These are phyloP conservation scores for Micrasema minimum DNA, from an alignment of 1,140 invertebrate species.

Conservation along the genomic window DNA sequence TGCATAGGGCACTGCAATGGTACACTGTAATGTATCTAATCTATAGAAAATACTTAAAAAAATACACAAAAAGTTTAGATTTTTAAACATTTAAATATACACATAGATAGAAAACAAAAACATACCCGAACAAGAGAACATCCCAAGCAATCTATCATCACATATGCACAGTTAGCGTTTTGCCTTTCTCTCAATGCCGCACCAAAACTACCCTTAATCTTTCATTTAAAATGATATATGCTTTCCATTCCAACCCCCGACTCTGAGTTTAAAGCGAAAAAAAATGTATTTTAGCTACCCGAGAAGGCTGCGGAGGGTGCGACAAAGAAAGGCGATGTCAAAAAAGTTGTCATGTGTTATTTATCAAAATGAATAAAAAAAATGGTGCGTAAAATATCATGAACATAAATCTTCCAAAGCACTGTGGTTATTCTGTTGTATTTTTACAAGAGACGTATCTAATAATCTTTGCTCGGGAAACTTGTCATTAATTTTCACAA, in stretches of 20 bases:
- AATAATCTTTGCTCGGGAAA: too few species aligned
- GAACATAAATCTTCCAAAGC: slow-evolving; percentile 50
- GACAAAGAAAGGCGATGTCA: slow-evolving; percentile 52
- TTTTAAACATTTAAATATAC: too few species aligned
- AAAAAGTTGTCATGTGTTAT: slow-evolving; percentile 54
- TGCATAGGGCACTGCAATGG: too few species aligned
- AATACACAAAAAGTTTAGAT: too few species aligned
- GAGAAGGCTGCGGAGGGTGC: slow-evolving; percentile 14
- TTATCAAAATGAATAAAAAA: slow-evolving; percentile 50
- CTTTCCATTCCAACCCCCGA: slow-evolving; percentile 47
- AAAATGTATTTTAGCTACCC: slow-evolving; percentile 17
- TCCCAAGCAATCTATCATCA: slow-evolving; percentile 49
- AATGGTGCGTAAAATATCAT: slow-evolving; percentile 48
- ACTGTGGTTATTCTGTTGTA: too few species aligned
- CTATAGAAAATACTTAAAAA: too few species aligned
- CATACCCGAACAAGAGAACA: slow-evolving; percentile 25
- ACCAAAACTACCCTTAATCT: slow-evolving; percentile 51
- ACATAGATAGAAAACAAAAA: too few species aligned
- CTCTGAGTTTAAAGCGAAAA: slow-evolving; percentile 41
- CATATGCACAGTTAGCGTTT: slow-evolving; percentile 51
- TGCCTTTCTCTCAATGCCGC: slow-evolving; percentile 39
- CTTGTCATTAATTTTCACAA: too few species aligned
- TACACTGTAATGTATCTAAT: too few species aligned
- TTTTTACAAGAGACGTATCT: too few species aligned
- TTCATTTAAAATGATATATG: slow-evolving; percentile 54